Evolutionary conservation across 1,140 invertebrate species (phyloP), one percentile per base, ranked within the genome.

Genomic region (Drosophila nikananu): DNA sequence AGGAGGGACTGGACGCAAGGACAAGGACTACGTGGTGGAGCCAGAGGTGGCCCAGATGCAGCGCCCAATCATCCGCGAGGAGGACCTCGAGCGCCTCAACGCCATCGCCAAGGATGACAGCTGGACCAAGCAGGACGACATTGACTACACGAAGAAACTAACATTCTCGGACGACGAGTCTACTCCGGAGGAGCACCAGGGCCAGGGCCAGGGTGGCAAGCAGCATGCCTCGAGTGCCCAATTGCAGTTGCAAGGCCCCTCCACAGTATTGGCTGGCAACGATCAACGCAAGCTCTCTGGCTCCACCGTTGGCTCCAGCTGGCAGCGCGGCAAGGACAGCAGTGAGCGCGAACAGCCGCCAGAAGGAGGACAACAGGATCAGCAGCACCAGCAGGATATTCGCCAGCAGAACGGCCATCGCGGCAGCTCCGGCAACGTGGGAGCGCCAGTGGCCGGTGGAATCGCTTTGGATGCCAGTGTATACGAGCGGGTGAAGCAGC

Each of bases 61-160:
- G 89, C 94, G 97, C 54, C 97, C 97, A 39, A 98, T 99, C 52
- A 97, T 99, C 51, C 97, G 97, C 68, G 97, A 98, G 86, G 97
- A 98, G 92, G 97, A 98, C 93, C 95, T 99, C 61, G 97, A 96
- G 82, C 96, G 96, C 65, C 97, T 99, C 95, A 98, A 98, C 93
- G 97, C 98, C 89, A 97, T 98, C 71, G 95, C 97, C 37, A 95
- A 96, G 82, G 97, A 98, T 91, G 96, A 97, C 81, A 97, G 97
- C 59, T 99, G 98, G 98, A 96, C 97, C 27, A 96, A 96, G 72
- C 96, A 98, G 74, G 97, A 98, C 93, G 97, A 98, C 92, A 97
- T 99, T 91, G 98, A 99, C 94, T 99, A 98, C 93, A 98, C 98
- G 94, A 97, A 98, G 94, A 98, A 98, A 94, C 94, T 99, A 75